Evolutionary conservation across 37 sponge, comb jelly and placozoan species (phyloP).

Genomic region (Spongia lamella): DNA sequence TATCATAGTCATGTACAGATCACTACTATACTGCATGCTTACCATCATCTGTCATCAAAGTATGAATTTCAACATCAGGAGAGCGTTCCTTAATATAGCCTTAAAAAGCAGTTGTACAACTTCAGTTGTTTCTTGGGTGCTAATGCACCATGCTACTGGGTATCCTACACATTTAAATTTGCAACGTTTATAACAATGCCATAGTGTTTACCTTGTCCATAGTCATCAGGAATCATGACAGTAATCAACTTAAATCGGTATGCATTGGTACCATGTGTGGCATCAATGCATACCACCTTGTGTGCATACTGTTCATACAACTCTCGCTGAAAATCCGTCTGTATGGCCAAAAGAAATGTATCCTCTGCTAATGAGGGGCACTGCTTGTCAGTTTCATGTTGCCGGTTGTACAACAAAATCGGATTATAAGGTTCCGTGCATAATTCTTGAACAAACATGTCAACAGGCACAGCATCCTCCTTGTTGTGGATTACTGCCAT

Average conservation of each 20-base stretch:
- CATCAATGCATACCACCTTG: slow-evolving; percentile 2
- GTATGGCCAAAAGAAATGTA: no score
- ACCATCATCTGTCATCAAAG: no score
- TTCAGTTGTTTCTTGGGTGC: not conserved
- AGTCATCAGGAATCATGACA: slow-evolving; percentile 13
- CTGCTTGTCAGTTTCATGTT: not conserved
- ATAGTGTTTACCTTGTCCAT: not conserved
- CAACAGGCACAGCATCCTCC: slow-evolving; percentile 4
- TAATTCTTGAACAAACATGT: no score
- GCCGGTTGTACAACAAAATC: slow-evolving; percentile 6
- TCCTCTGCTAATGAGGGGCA: no score
- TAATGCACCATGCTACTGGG: slow-evolving; percentile 36
- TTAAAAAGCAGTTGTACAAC: not conserved
- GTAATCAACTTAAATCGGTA: slow-evolving; percentile 21
- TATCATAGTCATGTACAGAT: not conserved
- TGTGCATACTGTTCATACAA: no score
- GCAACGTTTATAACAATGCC: no score
- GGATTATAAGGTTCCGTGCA: no score
- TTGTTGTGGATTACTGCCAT: no score
- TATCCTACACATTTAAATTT: not conserved
- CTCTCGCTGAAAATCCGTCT: no score
- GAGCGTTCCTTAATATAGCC: no score
- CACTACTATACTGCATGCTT: no score
- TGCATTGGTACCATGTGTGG: slow-evolving; percentile 18
- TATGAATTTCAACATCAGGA: no score